A percentile compares a stretch with the other conserved stretches of the same genome.
Evolutionary conservation across 2,113 vertebrate genomes (phyloP).

Genomic region (Anseranas semipalmata): DNA sequence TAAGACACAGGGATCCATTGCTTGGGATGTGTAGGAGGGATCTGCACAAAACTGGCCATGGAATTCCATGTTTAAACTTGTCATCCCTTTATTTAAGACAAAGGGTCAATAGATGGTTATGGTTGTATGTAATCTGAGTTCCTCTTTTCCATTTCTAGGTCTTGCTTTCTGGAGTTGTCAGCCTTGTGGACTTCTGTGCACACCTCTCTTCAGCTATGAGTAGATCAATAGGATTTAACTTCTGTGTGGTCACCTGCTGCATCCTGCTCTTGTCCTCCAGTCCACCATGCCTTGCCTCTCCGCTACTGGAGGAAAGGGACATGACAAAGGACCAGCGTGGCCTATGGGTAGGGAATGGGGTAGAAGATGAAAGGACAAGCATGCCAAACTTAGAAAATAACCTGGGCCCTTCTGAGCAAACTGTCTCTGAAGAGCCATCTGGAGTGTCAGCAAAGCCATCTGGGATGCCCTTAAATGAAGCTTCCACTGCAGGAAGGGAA

Average conservation of each 20-base stretch:
- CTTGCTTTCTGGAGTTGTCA: neutral
- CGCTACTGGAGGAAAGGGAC: neutral
- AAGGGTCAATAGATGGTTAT: neutral
- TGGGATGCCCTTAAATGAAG: neutral
- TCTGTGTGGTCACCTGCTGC: slow-evolving; percentile 63
- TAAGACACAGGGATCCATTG: accelerated
- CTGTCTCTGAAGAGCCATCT: slow-evolving; percentile 8
- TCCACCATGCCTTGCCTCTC: slow-evolving; percentile 56
- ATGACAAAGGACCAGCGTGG: neutral
- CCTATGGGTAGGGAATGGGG: neutral
- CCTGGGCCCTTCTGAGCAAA: neutral
- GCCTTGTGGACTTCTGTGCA: neutral
- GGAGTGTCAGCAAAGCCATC: neutral
- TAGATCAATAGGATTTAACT: neutral
- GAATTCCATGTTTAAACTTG: neutral
- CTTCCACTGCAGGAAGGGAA: neutral
- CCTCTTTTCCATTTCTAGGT: slow-evolving; percentile 57
- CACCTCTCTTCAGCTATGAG: slow-evolving; percentile 69
- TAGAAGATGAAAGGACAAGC: slow-evolving; percentile 13
- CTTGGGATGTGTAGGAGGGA: neutral
- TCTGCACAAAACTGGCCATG: neutral
- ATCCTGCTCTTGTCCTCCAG: slow-evolving; percentile 60
- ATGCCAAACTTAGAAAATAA: neutral
- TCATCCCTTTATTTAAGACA: neutral
- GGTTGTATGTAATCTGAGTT: neutral